Conservation (phyloP, 2,113 vertebrate genomes). For the Laterallus jamaicensis region DNA sequence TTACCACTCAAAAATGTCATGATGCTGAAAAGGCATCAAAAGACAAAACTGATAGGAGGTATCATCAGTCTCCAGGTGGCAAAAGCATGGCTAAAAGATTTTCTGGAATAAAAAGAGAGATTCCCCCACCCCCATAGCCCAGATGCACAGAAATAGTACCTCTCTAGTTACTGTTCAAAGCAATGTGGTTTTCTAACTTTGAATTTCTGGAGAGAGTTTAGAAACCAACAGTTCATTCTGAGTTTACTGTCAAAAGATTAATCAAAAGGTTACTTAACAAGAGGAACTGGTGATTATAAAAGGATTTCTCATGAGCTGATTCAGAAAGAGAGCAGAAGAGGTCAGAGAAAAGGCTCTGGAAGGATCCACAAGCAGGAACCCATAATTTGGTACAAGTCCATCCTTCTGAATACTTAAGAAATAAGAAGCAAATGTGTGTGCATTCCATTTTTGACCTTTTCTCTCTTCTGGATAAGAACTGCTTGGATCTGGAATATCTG, state of each 20-base stretch:
- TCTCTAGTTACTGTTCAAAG: not conserved
- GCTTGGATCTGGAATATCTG: not conserved
- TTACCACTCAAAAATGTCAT: not conserved
- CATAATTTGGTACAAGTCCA: not conserved
- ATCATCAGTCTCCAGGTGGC: not conserved
- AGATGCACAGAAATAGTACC: not conserved
- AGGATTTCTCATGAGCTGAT: not conserved
- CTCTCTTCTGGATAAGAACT: not conserved
- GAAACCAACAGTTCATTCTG: not conserved
- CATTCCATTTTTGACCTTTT: not conserved
- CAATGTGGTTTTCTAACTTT: not conserved
- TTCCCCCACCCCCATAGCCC: not conserved
- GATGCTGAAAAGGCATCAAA: not conserved
- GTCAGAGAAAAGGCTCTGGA: not conserved
- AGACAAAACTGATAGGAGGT: not conserved
- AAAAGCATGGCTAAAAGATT: not conserved
- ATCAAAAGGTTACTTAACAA: not conserved
- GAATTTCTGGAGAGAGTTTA: not conserved
- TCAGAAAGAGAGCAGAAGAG: not conserved
- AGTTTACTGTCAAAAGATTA: not conserved
- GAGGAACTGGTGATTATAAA: not conserved
- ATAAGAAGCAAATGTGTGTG: not conserved
- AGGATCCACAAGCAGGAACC: not conserved
- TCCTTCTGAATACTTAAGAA: not conserved
- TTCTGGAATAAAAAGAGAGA: no score